A percentile compares a stretch with the other conserved stretches of the same genome.
phyloP scores from a whole-genome alignment of 2,888 invertebrate genomes.

The Chrysomela aeneicollis region DNA sequence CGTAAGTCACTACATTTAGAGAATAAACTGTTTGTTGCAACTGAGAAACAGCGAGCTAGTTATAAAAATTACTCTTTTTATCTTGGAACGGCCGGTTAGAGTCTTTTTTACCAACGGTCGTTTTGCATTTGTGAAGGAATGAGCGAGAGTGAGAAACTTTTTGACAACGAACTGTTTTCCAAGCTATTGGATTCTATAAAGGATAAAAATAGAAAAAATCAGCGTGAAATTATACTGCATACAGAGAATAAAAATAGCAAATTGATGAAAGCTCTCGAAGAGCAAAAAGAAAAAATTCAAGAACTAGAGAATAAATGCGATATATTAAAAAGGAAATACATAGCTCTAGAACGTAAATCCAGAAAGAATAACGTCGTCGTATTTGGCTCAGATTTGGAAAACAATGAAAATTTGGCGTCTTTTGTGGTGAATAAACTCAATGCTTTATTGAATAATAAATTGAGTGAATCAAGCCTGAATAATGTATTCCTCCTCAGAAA shows the following conservation, averaged over 20 bases:
- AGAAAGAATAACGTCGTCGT: not conserved
- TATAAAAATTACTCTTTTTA: too few species aligned
- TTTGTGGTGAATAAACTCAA: not conserved
- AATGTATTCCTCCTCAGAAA: too few species aligned
- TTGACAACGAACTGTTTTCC: not conserved
- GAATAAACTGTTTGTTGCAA: too few species aligned
- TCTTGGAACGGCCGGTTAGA: too few species aligned
- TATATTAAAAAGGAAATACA: not conserved
- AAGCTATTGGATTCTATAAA: not conserved
- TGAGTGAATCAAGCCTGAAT: too few species aligned
- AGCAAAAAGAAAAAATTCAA: not conserved
- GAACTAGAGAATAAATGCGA: not conserved
- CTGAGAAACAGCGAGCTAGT: too few species aligned
- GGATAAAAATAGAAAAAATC: not conserved
- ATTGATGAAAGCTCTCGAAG: not conserved
- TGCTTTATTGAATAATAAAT: too few species aligned
- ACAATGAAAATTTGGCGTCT: not conserved
- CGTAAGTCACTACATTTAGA: too few species aligned
- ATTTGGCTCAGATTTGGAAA: not conserved
- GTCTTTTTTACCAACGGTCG: too few species aligned
- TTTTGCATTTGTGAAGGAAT: too few species aligned
- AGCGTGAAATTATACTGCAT: not conserved
- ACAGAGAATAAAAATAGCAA: too few species aligned
- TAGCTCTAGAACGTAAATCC: not conserved
- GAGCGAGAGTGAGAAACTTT: not conserved